Conservation (phyloP, 2,888 invertebrate species). For the Monochamus alternatus region DNA sequence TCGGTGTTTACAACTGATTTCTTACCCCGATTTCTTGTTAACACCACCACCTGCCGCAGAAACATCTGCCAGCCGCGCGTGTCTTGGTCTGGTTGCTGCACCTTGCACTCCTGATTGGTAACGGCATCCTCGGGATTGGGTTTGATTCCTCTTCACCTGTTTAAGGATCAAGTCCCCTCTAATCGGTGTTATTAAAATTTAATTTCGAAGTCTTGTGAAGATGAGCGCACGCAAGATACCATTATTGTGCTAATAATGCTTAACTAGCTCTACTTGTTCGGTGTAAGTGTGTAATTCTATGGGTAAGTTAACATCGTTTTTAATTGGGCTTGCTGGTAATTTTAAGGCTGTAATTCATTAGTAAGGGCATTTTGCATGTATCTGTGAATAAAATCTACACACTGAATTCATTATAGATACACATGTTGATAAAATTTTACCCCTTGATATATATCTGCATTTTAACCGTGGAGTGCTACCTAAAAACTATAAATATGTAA, state of each 20-base stretch:
- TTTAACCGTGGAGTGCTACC: no score
- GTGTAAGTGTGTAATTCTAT: neutral
- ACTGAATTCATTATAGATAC: no score
- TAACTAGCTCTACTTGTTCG: neutral
- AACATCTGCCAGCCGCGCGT: slow-evolving; percentile 50
- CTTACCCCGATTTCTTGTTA: slow-evolving; percentile 4
- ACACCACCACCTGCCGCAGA: slow-evolving; percentile 11
- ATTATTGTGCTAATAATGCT: slow-evolving; percentile 9
- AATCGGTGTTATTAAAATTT: slow-evolving; percentile 31
- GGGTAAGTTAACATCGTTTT: neutral
- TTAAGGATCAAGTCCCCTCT: slow-evolving; percentile 10
- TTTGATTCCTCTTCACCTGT: slow-evolving; percentile 29
- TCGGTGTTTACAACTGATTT: neutral
- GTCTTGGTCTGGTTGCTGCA: slow-evolving; percentile 46
- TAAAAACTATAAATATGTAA: no score
- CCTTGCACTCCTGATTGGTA: slow-evolving; percentile 43
- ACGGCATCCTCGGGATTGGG: slow-evolving; percentile 27
- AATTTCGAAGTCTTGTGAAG: slow-evolving; percentile 15
- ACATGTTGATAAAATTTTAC: no score
- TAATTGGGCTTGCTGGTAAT: neutral
- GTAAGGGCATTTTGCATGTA: neutral
- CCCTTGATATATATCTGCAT: no score
- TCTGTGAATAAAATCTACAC: neutral
- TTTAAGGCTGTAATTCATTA: neutral
- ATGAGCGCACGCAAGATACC: slow-evolving; percentile 10